Evolutionary conservation across 2,113 vertebrate species (phyloP), one percentile per base, ranked within the genome.

Genomic region (Stegostoma tigrinum): DNA sequence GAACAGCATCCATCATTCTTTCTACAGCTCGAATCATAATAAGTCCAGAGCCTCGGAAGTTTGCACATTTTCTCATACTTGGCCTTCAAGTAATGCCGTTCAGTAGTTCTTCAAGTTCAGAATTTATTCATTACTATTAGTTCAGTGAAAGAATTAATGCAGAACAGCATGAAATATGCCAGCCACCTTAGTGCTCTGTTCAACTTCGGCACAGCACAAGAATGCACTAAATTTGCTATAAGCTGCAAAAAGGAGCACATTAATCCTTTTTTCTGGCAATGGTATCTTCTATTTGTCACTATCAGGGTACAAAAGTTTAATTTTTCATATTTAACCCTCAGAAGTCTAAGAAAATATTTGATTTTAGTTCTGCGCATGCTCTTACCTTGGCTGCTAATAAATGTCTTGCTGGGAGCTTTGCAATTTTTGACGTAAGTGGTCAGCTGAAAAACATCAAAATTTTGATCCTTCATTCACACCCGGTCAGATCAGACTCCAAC

Each of bases 381-480:
- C 89, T 93, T 93, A 93, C 89, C 89, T 93, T 93, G 89, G 64
- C 89, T 93, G 89, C 89, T 66, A 66, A 66, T 93, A 93, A 93
- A 38, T 66, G 66, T 93, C 89, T 93, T 93, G 89, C 89, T 93
- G 89, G 89, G 61, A 93, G 61, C 55, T 93, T 93, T 93, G 89
- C 89, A 93, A 67, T 93, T 93, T 66, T 93, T 93, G 89, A 34
- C 89, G 89, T 93, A 93, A 93, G 89, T 61, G 66, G 34, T 93
- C 89, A 93, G 89, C 89, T 93, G 89, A 66, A 93, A 93, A 93
- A 93, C 89, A 93, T 67, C 89, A 93, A 66, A 66, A 93, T 93
- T 93, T 93, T 93, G 89, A 64, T 93, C 89, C 89, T 66, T 93
- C 89, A 66, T 19, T 93, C 89, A 93, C 61, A 67, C 64, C 34